phyloP scores from a whole-genome alignment of 1,140 invertebrate species.

The Popillia japonica region DNA sequence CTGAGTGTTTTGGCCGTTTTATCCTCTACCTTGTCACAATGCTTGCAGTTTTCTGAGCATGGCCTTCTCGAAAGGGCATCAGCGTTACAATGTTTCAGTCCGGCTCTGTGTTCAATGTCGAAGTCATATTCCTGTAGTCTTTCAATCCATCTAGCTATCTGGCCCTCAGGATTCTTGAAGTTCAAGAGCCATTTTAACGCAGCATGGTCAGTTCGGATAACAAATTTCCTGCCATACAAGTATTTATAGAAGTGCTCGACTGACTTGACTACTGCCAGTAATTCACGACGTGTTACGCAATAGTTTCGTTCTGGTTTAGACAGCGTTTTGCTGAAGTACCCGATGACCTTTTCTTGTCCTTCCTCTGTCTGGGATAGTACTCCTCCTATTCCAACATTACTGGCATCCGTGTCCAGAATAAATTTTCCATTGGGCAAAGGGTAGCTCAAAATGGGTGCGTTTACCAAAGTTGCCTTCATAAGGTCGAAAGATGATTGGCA shows the following conservation, averaged over 20 bases:
- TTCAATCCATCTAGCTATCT: neutral
- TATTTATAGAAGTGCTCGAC: too few relatives aligned
- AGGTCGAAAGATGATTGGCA: too few relatives aligned
- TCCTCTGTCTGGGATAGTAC: too few relatives aligned
- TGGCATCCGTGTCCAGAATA: constrained; percentile 16
- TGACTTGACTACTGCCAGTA: neutral
- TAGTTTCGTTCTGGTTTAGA: too few relatives aligned
- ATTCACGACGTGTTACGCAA: constrained; percentile 1
- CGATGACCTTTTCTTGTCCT: too few relatives aligned
- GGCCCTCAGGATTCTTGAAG: too few relatives aligned
- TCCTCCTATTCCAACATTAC: neutral
- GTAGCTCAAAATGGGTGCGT: constrained; percentile 18
- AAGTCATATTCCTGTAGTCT: constrained; percentile 8
- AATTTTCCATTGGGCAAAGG: neutral
- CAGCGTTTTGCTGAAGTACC: too few relatives aligned
- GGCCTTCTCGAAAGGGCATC: too few relatives aligned
- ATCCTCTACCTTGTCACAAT: too few relatives aligned
- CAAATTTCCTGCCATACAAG: constrained; percentile 18
- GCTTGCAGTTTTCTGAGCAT: neutral
- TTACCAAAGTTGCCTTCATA: too few relatives aligned
- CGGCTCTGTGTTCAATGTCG: neutral
- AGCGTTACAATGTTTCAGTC: neutral
- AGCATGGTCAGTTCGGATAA: constrained; percentile 3
- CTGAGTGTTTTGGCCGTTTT: too few relatives aligned
- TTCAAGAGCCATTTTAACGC: neutral